Evolutionary conservation across 2,113 vertebrate species (phyloP), one percentile per base, ranked within the genome.

Genomic region (Phalacrocorax carbo): DNA sequence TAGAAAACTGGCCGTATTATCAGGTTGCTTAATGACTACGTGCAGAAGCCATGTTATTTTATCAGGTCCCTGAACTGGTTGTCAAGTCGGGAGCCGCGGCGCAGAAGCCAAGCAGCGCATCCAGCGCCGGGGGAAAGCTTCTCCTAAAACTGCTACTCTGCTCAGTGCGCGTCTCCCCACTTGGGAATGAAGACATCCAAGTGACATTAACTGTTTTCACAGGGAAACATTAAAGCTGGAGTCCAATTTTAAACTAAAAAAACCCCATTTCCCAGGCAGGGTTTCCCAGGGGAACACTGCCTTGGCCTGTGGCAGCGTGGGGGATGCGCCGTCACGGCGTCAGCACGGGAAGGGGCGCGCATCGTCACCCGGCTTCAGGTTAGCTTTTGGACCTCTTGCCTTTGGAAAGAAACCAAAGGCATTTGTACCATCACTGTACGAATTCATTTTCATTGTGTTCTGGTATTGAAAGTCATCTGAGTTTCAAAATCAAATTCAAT

Each of bases 271-370:
- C 34, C 44, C 32, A 16, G 23, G 62, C 32, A 40, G 36, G 27
- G 36, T 13, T 30, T 44, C n/a, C 57, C 49, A 40, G 30, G 42
- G 27, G 32, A 58, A 6, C 2, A 5, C 42, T 42, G 58, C 65
- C 65, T 5, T 2, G 26, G 15, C 17, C n/a, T 18, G 42, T 2
- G 3, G n/a, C 42, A 12, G 36, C 48, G 29, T 16, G 1, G 42
- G 42, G 38, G 30, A 25, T 4, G 3, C 44, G 69, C 17, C 2
- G 2, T 4, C 29, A 11, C 0, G 4, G 8, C 30, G 6, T 11
- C 51, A 7, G 69, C 51, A 22, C 22, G 4, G 58, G 25, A n/a
- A 58, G 7, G 78, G 44, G 51, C n/a, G 9, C 5, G 5, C 13
- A 9, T 30, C 20, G 3, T 25, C 32, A 3, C 51, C 25, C 3